Conservation (phyloP, 1,140 invertebrate genomes). For the Phocides pigmalion region DNA sequence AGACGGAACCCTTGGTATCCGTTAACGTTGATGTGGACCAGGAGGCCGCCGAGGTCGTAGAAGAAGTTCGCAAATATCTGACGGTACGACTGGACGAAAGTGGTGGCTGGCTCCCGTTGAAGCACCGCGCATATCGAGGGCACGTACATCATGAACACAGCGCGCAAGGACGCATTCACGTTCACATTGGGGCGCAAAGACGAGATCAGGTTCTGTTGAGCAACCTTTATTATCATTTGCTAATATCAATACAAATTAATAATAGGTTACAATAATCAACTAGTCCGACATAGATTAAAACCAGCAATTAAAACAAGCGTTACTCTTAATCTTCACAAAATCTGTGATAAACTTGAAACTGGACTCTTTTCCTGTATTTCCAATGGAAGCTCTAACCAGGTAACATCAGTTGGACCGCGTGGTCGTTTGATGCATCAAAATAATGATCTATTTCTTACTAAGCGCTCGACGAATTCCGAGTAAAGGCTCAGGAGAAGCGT, state of each 20-base stretch:
- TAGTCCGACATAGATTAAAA: no score
- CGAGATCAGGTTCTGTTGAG: background rate
- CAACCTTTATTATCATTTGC: no score
- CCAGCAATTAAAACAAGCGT: no score
- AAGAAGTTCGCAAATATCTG: background rate
- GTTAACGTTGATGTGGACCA: background rate
- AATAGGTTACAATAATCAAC: no score
- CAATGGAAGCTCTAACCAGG: no score
- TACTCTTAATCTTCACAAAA: no score
- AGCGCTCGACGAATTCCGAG: background rate
- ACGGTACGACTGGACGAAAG: background rate
- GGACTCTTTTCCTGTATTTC: no score
- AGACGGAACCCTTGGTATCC: background rate
- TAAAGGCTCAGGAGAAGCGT: background rate
- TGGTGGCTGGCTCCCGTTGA: background rate
- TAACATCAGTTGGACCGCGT: no score
- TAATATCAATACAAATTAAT: no score
- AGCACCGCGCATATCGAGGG: background rate
- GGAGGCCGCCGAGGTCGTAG: background rate
- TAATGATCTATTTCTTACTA: no score
- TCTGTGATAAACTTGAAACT: no score
- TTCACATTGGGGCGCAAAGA: background rate
- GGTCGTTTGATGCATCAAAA: no score
- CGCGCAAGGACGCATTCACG: background rate
- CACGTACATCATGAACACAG: constrained; percentile 1